A percentile compares a stretch with the other conserved stretches of the same genome.
phyloP scores from a whole-genome alignment of 2,888 invertebrate species.

The Harpalus rufipes region DNA sequence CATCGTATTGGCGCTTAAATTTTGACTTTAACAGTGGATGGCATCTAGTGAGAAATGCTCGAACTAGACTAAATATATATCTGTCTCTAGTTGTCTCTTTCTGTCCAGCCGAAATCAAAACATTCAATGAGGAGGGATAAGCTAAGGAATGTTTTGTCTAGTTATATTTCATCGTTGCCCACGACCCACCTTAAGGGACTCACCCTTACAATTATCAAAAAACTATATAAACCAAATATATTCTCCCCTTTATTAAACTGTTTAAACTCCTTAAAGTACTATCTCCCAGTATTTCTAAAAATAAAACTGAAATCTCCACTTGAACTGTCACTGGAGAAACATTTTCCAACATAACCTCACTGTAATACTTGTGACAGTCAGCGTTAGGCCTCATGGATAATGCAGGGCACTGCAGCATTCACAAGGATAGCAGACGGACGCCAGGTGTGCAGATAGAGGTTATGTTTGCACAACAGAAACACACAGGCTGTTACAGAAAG shows the following conservation, averaged over 20 bases:
- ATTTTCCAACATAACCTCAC: constrained; percentile 13
- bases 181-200: not conserved
- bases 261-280: not conserved
- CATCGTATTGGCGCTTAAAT: too few relatives aligned
- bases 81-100: too few relatives aligned
- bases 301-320: not conserved
- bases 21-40: too few relatives aligned
- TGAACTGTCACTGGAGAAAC: constrained; percentile 9
- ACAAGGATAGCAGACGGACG: not conserved
- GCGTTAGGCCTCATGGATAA: constrained; percentile 24
- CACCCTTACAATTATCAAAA: not conserved
- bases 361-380: not conserved
- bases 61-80: too few relatives aligned
- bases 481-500: not conserved
- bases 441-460: not conserved
- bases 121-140: too few relatives aligned
- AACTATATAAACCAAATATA: not conserved
- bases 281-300: not conserved
- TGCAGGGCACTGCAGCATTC: constrained; percentile 19
- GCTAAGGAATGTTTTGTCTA: too few relatives aligned
- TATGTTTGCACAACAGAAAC: not conserved
- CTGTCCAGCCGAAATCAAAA: too few relatives aligned
- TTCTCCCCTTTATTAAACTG: not conserved
- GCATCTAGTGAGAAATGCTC: too few relatives aligned
- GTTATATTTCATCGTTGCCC: too few relatives aligned